phyloP scores from a whole-genome alignment of 2,888 invertebrate species.

The Ashinkailepas kermadecensis region DNA sequence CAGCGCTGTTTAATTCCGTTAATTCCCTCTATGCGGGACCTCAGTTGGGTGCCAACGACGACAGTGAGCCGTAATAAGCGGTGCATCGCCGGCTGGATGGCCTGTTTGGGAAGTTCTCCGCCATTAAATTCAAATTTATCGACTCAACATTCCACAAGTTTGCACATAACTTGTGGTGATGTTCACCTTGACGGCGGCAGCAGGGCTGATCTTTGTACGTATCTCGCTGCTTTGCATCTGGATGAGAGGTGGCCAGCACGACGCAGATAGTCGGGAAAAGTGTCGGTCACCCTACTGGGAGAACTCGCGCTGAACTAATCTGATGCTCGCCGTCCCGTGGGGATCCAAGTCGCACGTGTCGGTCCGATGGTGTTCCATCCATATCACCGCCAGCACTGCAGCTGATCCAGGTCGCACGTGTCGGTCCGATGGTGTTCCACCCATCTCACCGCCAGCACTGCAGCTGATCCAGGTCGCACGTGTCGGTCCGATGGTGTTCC shows the following conservation, averaged over 20 bases:
- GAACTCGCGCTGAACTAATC: too few relatives aligned
- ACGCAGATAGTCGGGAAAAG: too few relatives aligned
- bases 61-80: background rate
- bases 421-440: too few relatives aligned
- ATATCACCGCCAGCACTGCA: too few relatives aligned
- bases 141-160: conserved; percentile 9
- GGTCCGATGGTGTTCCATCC: too few relatives aligned
- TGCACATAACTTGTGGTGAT: background rate
- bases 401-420: too few relatives aligned
- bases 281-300: too few relatives aligned
- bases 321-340: too few relatives aligned
- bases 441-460: too few relatives aligned
- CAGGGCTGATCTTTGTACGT: background rate
- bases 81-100: background rate
- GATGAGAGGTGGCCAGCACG: background rate
- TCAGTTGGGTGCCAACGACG: background rate
- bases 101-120: background rate
- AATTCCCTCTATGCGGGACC: background rate
- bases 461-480: too few relatives aligned
- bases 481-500: too few relatives aligned
- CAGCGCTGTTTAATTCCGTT: background rate
- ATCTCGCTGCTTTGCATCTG: background rate
- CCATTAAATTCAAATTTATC: conserved; percentile 4
- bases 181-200: background rate
- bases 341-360: too few relatives aligned